Base-by-base conservation (phyloP, 2,888 invertebrate species). In the Andrena trimmerana region DNA sequence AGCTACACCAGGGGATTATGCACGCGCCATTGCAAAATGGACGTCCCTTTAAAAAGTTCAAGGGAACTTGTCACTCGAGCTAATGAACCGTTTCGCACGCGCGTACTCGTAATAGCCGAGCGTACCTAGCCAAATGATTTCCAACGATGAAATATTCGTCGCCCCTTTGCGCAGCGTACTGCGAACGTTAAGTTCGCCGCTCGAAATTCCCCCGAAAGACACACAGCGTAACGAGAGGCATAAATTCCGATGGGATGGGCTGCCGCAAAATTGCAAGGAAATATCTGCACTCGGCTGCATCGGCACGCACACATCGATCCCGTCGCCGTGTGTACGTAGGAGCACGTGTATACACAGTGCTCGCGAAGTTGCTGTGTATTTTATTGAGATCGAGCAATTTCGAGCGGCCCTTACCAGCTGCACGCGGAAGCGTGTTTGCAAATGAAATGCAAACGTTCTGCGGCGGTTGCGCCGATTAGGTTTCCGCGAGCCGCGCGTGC, bases 361-460 rank as follows among this genome's bases (percentile, higher is more conserved):
- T 8, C 62, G 29, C 27, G 31, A 63, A 67, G 75, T 75, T 67
- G 29, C 16, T 52, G 27, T 24, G 52, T 59, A 31, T 81, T 74
- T 81, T 67, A 81, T 81, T 57, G 72, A 81, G 72, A 81, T 72
- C 33, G 67, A n/a, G 73, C 73, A 81, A 81, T 81, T 81, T 63
- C 82, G 48, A 62, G 57, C 81, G 27, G 16, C 52, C n/a, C 57
- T 80, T 71, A 50, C 59, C 5, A 27, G 48, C 20, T 48, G 81
- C 79, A 81, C 31, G 50, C 70, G 80, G 81, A 80, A 81, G 31
- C 66, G 50, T 66, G 52, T 70, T 60, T 71, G 31, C 52, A 60
- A 60, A 81, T 52, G 79, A 71, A 71, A 71, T 31, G 60, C 27
- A 31, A 24, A 20, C 8, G 16, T 29, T 2, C 13, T 2, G 8